Conservation (phyloP, 92 coral and sea anemone species). For the Bergia sp. region DNA sequence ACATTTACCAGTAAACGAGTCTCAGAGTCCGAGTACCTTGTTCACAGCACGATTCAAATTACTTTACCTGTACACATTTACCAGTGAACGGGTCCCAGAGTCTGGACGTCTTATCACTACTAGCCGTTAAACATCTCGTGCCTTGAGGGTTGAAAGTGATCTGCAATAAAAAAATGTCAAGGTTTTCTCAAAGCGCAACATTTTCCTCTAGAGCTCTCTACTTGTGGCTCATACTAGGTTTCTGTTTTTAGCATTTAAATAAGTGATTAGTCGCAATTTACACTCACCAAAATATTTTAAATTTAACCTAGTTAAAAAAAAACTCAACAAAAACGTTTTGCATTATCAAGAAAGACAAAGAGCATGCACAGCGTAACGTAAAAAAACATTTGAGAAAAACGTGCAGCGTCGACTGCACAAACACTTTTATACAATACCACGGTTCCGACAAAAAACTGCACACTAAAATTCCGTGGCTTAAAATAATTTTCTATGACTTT, state of each 20-base stretch:
- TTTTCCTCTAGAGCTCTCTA: no score
- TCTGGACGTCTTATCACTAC: constrained; percentile 95
- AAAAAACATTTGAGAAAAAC: no score
- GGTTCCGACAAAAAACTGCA: no score
- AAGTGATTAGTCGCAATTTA: no score
- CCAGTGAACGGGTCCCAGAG: constrained; percentile 97
- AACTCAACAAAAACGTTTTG: not conserved
- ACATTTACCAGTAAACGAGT: constrained; percentile 81
- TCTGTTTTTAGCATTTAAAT: no score
- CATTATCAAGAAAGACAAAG: not conserved
- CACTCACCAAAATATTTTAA: no score
- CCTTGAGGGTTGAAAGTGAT: constrained; percentile 96
- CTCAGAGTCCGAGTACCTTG: constrained; percentile 26
- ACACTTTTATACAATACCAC: no score
- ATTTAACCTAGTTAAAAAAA: not conserved
- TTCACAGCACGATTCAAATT: not conserved
- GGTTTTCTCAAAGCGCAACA: not conserved
- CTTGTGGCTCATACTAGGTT: not conserved
- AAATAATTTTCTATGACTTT: no score
- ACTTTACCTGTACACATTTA: constrained; percentile 83
- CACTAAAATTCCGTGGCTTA: no score
- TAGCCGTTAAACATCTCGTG: constrained; percentile 90
- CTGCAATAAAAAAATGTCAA: constrained; percentile 42
- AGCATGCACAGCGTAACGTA: no score
- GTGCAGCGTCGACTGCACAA: no score